A percentile compares a stretch with the other conserved stretches of the same genome.
Evolutionary conservation across 2,888 invertebrate genomes (phyloP).

Genomic region (Branchipolynoe longqiensis): DNA sequence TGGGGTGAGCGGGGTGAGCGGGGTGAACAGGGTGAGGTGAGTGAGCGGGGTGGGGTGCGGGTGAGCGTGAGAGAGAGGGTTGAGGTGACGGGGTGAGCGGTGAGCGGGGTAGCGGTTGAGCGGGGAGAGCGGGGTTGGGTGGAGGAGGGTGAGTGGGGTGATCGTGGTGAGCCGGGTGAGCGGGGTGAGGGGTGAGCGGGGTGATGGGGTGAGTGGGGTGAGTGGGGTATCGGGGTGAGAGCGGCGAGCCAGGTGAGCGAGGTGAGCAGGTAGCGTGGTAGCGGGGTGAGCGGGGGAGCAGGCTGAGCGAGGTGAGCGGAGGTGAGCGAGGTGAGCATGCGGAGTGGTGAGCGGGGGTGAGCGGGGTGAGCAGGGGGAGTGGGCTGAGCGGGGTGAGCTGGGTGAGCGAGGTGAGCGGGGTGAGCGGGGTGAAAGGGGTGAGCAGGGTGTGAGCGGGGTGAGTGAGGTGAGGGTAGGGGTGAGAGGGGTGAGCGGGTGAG

Average conservation of each 20-base stretch:
- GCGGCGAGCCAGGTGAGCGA: background rate
- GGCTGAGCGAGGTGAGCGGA: background rate
- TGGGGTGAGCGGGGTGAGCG: background rate
- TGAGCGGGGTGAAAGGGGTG: background rate
- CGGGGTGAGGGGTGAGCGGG: background rate
- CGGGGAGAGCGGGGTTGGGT: background rate
- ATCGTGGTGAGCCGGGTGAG: background rate
- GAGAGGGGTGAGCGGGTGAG: background rate
- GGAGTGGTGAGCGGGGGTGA: background rate
- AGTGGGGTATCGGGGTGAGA: background rate
- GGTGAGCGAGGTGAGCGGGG: background rate
- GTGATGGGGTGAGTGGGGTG: background rate
- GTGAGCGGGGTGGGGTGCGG: background rate
- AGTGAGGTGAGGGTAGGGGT: background rate
- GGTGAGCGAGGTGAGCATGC: background rate
- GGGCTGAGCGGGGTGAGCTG: background rate
- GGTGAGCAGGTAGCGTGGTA: background rate
- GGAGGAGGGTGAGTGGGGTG: background rate
- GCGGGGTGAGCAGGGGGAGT: background rate
- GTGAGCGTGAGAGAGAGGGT: background rate
- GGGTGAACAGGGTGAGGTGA: background rate
- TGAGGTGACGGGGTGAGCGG: background rate
- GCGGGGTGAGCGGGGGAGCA: background rate
- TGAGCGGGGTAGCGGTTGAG: background rate
- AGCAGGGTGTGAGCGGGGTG: background rate